Conservation (phyloP, 2,113 vertebrate genomes). For the Proterorhinus semilunaris region DNA sequence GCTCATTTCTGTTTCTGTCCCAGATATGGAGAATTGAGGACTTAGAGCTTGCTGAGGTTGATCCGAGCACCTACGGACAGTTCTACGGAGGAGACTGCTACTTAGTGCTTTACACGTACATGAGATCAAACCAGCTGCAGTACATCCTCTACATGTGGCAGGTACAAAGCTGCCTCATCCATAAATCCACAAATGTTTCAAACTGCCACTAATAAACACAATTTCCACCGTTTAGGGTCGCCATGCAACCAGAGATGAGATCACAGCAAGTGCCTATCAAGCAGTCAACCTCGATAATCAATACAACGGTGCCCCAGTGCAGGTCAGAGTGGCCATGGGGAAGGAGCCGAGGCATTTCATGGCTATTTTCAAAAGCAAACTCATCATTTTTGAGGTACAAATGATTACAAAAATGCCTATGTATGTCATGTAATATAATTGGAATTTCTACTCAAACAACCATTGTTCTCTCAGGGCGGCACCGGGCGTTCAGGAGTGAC, state of each 20-base stretch:
- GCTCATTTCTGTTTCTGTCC: background rate
- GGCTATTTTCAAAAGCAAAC: constrained; percentile 87
- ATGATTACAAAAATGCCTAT: background rate
- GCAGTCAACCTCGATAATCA: constrained; percentile 83
- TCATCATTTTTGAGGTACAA: constrained; percentile 86
- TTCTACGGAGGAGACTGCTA: constrained; percentile 93
- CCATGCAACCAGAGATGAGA: constrained; percentile 84
- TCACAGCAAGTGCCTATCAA: constrained; percentile 85
- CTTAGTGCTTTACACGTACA: constrained; percentile 86
- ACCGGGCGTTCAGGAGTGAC: constrained; percentile 73
- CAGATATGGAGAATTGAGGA: constrained; percentile 90
- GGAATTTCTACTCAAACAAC: no score
- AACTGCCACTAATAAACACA: background rate
- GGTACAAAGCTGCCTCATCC: constrained; percentile 63
- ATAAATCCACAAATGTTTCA: background rate
- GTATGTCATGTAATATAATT: no score
- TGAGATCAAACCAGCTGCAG: constrained; percentile 72
- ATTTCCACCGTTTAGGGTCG: constrained; percentile 75
- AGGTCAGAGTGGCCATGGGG: constrained; percentile 89
- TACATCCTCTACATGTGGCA: constrained; percentile 92
- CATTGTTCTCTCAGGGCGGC: constrained; percentile 76
- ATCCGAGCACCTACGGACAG: constrained; percentile 79
- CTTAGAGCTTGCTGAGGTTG: constrained; percentile 80
- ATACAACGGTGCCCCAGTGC: constrained; percentile 82
- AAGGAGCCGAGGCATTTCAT: constrained; percentile 90